phyloP scores from a whole-genome alignment of 1,140 invertebrate species.

The Sweltsa coloradensis region DNA sequence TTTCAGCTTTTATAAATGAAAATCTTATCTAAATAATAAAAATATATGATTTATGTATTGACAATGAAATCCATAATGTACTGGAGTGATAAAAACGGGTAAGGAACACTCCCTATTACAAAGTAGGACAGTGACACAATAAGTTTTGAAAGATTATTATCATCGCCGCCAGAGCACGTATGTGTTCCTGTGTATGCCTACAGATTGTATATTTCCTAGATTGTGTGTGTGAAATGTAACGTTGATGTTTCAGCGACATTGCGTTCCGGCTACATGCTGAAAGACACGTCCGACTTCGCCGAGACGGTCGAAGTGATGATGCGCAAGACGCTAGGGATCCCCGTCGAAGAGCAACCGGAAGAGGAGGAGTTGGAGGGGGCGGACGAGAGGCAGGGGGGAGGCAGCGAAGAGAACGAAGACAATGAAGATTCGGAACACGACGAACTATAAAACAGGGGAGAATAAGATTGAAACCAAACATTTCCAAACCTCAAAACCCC shows the following conservation, averaged over 20 bases:
- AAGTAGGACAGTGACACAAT: neutral
- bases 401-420: constrained; percentile 9
- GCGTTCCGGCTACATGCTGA: constrained; percentile 78
- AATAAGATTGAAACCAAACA: too few relatives aligned
- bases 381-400: constrained; percentile 1
- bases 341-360: constrained; percentile 57
- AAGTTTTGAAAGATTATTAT: neutral
- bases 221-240: neutral
- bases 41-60: too few relatives aligned
- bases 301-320: constrained; percentile 78
- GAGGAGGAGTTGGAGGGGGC: constrained; percentile 31
- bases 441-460: constrained; percentile 17
- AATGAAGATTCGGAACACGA: constrained; percentile 14
- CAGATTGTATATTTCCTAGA: neutral
- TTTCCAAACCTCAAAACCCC: too few relatives aligned
- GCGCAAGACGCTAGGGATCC: constrained; percentile 67
- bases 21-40: too few relatives aligned
- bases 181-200: neutral
- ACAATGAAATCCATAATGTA: neutral
- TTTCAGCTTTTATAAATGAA: too few relatives aligned
- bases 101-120: neutral
- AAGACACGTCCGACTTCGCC: constrained; percentile 78
- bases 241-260: constrained; percentile 55
- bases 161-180: neutral
- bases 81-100: neutral